Evolutionary conservation across 2,797 vertebrate species (phyloP).

Genomic region (Poecilia wingei): DNA sequence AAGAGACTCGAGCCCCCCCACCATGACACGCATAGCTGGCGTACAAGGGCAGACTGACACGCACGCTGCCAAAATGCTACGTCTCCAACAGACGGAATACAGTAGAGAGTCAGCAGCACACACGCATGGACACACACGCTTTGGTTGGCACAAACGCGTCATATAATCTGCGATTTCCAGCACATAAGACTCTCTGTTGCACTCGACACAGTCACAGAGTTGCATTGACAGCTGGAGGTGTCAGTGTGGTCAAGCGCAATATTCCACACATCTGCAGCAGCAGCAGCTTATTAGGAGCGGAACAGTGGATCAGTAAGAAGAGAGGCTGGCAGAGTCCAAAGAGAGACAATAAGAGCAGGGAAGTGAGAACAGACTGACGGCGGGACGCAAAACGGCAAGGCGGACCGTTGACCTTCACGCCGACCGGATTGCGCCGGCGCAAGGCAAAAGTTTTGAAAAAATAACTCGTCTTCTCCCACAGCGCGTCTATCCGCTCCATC

Average conservation of each 20-base stretch:
- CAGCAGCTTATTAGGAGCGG: constrained; percentile 33
- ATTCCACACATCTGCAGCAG: constrained; percentile 50
- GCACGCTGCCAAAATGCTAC: not conserved
- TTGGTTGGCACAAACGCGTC: not conserved
- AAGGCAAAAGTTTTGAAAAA: constrained; percentile 61
- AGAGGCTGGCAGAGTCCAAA: constrained; percentile 7
- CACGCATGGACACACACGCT: not conserved
- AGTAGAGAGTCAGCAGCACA: not conserved
- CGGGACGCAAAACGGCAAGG: constrained; percentile 52
- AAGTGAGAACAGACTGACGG: constrained; percentile 58
- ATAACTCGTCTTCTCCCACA: constrained; percentile 39
- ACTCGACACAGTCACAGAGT: not conserved
- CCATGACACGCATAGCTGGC: constrained; percentile 21
- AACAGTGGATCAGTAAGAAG: constrained; percentile 40
- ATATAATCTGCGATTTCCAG: constrained; percentile 24
- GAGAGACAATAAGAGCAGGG: constrained; percentile 38
- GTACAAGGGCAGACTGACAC: constrained; percentile 21
- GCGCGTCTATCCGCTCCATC: constrained; percentile 31
- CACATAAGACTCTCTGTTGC: constrained; percentile 6
- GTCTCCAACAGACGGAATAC: not conserved
- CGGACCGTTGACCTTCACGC: constrained; percentile 58
- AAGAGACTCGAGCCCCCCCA: constrained; percentile 7
- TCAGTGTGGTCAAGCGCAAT: constrained; percentile 32
- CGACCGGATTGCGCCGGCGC: constrained; percentile 46
- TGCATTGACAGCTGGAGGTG: constrained; percentile 52